A percentile compares a stretch with the other conserved stretches of the same genome.
These are phyloP conservation scores for Drosophila paranaensis DNA, from an alignment of 2,888 invertebrate species.

Conservation along the genomic window DNA sequence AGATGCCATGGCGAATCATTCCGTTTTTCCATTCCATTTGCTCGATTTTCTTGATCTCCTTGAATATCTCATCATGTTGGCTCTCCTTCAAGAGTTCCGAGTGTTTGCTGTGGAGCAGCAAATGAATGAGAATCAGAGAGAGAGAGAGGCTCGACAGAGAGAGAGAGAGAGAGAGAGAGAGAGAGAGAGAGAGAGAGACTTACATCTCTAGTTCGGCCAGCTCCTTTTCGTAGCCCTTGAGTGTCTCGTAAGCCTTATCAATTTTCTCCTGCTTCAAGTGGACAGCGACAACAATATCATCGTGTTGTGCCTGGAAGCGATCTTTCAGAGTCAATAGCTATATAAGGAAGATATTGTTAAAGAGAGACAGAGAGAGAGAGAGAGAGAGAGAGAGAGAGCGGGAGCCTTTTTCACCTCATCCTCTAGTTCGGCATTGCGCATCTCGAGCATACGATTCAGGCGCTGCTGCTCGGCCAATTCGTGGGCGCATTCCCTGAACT, in stretches of 20 bases:
- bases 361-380: background rate
- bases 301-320: slow-evolving; percentile 27
- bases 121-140: background rate
- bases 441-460: slow-evolving; percentile 19
- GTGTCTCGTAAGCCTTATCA: slow-evolving; percentile 9
- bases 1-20: slow-evolving; percentile 6
- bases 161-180: background rate
- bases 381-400: background rate
- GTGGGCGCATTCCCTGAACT: slow-evolving; percentile 29
- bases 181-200: slow-evolving; percentile 16
- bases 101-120: slow-evolving; percentile 21
- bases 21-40: slow-evolving; percentile 4
- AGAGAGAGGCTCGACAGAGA: background rate
- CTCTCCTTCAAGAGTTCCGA: slow-evolving; percentile 3
- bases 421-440: slow-evolving; percentile 36
- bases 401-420: slow-evolving; percentile 26
- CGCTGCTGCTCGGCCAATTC: slow-evolving; percentile 44
- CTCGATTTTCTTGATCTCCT: slow-evolving; percentile 4
- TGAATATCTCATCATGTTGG: background rate
- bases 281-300: slow-evolving; percentile 9
- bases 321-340: slow-evolving; percentile 38
- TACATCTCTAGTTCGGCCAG: slow-evolving; percentile 30
- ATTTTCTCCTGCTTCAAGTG: slow-evolving; percentile 26
- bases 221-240: slow-evolving; percentile 31
- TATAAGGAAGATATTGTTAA: background rate